Base-by-base conservation (phyloP, 2,113 vertebrate species). In the Caranx ignobilis region DNA sequence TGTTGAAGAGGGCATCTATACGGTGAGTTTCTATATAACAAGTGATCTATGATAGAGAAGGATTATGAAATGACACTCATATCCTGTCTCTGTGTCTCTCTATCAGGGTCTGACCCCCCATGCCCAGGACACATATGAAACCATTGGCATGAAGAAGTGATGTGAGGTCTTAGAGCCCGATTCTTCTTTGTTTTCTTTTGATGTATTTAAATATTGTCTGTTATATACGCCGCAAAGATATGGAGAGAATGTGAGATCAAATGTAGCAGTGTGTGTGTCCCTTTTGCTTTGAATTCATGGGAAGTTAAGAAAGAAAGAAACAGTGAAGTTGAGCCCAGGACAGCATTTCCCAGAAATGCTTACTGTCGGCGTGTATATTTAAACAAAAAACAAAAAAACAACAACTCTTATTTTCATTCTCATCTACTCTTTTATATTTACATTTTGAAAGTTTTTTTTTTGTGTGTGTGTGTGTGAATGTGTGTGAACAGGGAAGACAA, bases 111-210 rank as follows among this genome's bases (percentile, higher is more conserved):
- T 95, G 85, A 87, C 81, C 50, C 89, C 86, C 77, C 93, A 59
- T 0, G 60, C 48, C 15, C 31, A 69, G 21, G 94, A 94, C 82
- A 94, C 93, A 0, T 95, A 95, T 2, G 93, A 95, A 69, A 92
- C 89, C 35, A 93, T 95, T 16, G 75, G 89, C 21, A 41, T 82
- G 74, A 95, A 93, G 75, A 93, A 94, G 71, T 89, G 71, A 89
- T 6, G 0, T 1, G 4, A 32, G 1, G 34, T n/a, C 11, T 0
- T 0, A 6, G 26, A 26, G 26, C 26, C 26, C 26, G 13, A 3
- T 65, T n/a, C 34, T 37, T 9, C 48, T 57, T 12, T 34, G 8
- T 37, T 31, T 6, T 2, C 13, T 12, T 16, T 34, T 21, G 11
- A 39, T 70, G 5, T 81, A 75, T 79, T 82, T 83, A 75, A 84